These are phyloP conservation scores for Lepidostoma basale DNA, from an alignment of 1,140 invertebrate species.

Conservation along the genomic window DNA sequence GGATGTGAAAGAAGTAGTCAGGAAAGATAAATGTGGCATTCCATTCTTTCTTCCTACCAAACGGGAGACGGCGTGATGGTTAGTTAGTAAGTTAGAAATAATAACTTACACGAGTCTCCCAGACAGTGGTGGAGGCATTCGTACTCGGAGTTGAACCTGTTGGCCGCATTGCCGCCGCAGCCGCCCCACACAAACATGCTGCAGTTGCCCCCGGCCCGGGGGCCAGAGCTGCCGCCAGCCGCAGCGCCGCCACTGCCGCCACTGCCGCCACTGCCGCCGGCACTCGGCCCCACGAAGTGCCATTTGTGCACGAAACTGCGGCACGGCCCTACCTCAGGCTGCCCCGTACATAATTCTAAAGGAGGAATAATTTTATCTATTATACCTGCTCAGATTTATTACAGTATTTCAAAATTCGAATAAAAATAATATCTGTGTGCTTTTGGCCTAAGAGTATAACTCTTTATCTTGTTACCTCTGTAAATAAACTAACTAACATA, in stretches of 20 bases:
- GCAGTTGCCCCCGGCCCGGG: constrained; percentile 61
- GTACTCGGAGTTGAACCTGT: constrained; percentile 75
- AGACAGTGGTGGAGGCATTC: constrained; percentile 73
- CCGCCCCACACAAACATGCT: constrained; percentile 77
- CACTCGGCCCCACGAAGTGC: constrained; percentile 73
- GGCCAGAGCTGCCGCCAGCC: no score
- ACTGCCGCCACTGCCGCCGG: no score
- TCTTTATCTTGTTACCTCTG: no score
- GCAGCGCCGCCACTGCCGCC: no score
- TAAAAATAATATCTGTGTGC: neutral
- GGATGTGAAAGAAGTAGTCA: no score
- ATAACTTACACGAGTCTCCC: constrained; percentile 61
- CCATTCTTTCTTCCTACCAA: no score
- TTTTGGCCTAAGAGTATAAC: constrained; percentile 2
- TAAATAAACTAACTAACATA: no score
- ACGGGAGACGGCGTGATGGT: no score
- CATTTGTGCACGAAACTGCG: constrained; percentile 72
- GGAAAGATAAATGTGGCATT: no score
- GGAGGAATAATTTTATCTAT: no score
- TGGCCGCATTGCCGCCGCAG: constrained; percentile 76
- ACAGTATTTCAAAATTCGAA: constrained; percentile 14
- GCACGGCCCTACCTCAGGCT: constrained; percentile 68
- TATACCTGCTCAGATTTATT: neutral
- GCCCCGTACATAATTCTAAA: constrained; percentile 47
- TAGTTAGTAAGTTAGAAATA: no score